Conservation (phyloP, 1,140 invertebrate genomes). For the Magallana gigas region DNA sequence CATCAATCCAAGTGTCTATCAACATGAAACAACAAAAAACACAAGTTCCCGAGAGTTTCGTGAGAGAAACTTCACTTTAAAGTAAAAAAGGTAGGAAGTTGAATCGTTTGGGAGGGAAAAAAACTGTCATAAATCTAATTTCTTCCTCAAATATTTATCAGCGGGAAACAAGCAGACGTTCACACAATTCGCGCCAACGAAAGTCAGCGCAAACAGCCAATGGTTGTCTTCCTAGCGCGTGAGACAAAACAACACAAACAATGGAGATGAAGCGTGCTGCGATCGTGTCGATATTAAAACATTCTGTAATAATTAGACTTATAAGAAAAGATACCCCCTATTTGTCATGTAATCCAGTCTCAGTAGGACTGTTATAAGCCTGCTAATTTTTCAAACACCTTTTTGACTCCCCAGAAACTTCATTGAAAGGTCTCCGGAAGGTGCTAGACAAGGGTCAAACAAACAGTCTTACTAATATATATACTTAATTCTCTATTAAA, state of each 20-base stretch:
- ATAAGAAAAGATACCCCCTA: background rate
- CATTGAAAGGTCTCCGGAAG: background rate
- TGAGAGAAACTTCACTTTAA: too few species aligned
- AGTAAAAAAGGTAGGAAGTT: too few species aligned
- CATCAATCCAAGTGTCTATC: too few species aligned
- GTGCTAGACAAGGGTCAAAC: background rate
- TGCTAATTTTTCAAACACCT: background rate
- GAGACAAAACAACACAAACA: background rate
- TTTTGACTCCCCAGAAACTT: background rate
- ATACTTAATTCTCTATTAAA: too few species aligned
- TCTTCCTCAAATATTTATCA: conserved; percentile 8
- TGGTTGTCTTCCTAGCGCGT: background rate
- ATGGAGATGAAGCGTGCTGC: background rate
- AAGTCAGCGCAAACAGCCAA: background rate
- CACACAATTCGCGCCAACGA: background rate
- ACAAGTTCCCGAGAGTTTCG: too few species aligned
- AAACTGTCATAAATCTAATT: background rate
- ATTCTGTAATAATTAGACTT: background rate
- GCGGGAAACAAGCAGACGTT: background rate
- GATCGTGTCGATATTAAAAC: background rate
- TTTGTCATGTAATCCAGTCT: background rate
- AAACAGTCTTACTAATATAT: too few species aligned
- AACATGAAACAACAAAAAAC: too few species aligned
- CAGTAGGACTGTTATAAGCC: background rate
- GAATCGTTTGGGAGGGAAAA: background rate